These are phyloP conservation scores for Seriola aureovittata DNA, from an alignment of 2,113 vertebrate species.

Conservation along the genomic window DNA sequence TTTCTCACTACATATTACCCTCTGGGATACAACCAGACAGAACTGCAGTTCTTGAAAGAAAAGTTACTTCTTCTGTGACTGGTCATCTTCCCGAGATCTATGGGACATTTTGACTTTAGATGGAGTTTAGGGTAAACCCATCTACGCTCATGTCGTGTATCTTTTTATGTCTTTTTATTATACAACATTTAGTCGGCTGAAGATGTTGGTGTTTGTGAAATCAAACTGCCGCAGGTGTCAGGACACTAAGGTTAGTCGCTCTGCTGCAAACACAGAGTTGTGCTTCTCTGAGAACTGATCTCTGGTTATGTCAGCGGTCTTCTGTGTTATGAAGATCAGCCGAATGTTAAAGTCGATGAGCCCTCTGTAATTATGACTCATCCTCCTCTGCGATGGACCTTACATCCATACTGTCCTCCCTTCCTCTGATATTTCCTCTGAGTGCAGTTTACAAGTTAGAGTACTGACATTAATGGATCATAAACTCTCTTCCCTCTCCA, in stretches of 20 bases:
- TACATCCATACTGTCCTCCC: conserved; percentile 20
- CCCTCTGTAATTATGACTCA: conserved; percentile 19
- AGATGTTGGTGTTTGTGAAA: background rate
- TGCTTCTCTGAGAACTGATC: background rate
- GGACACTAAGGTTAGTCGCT: background rate
- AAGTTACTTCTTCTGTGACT: too few species aligned
- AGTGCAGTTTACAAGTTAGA: conserved; percentile 55
- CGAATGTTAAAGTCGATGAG: background rate
- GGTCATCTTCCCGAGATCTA: too few species aligned
- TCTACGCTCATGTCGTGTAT: background rate
- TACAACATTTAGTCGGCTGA: background rate
- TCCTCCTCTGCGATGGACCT: background rate
- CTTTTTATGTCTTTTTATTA: too few species aligned
- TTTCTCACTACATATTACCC: background rate
- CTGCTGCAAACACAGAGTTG: background rate
- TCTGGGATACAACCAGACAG: too few species aligned
- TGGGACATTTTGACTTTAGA: background rate
- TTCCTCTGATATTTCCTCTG: conserved; percentile 39
- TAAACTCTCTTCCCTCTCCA: conserved; percentile 55
- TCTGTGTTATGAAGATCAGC: background rate
- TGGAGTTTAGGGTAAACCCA: background rate
- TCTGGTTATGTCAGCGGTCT: background rate
- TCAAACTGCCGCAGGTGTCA: background rate
- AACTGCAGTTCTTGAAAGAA: too few species aligned
- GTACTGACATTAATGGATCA: conserved; percentile 55